These are phyloP conservation scores for Oenanthe melanoleuca DNA, from an alignment of 2,113 vertebrate species.

Conservation along the genomic window DNA sequence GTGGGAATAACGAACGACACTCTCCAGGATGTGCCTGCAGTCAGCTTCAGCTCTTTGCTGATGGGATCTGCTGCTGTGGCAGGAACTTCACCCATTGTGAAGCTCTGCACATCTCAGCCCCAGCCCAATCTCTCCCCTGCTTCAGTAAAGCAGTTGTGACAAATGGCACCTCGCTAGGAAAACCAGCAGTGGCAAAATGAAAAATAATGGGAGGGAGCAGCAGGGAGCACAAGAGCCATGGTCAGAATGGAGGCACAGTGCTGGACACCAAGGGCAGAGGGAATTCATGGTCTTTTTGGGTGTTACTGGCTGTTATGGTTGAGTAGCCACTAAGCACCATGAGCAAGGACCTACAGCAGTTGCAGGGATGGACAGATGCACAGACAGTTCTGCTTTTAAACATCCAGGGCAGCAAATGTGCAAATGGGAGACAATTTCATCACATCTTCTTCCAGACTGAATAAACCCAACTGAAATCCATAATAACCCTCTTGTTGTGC, in stretches of 20 bases:
- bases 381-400: background rate
- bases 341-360: background rate
- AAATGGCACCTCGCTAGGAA: background rate
- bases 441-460: background rate
- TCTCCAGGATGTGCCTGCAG: background rate
- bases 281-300: background rate
- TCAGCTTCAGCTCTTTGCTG: constrained; percentile 26
- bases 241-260: background rate
- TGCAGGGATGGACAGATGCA: background rate
- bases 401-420: background rate
- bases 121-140: background rate
- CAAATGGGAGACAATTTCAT: background rate
- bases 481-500: background rate
- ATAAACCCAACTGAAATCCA: background rate
- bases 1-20: background rate
- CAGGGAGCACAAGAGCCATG: background rate
- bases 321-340: background rate
- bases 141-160: background rate
- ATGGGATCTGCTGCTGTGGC: background rate
- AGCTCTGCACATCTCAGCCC: background rate
- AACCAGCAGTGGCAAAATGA: background rate
- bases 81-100: background rate
- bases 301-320: background rate
- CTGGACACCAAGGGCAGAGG: background rate
- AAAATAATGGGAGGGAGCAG: background rate